These are phyloP conservation scores for Parauchenoglanis punctatus DNA, from an alignment of 2,797 vertebrate species.

Conservation along the genomic window DNA sequence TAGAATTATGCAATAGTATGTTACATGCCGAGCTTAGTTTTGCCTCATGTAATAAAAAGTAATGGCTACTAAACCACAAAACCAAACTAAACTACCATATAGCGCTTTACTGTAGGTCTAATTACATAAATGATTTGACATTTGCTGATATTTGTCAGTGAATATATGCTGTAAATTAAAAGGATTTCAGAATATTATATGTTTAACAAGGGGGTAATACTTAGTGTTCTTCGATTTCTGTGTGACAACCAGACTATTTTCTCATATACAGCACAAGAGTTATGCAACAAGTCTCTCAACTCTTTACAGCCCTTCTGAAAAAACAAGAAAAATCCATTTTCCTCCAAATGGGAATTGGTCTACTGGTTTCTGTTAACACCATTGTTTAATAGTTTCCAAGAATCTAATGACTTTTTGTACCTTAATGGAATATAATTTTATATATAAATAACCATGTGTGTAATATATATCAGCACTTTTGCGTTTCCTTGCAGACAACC, in stretches of 20 bases:
- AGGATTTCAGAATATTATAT: not conserved
- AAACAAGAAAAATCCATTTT: not conserved
- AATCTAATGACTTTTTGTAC: not conserved
- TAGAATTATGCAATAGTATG: slow-evolving; percentile 6
- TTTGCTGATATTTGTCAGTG: not conserved
- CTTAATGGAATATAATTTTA: not conserved
- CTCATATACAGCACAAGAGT: not conserved
- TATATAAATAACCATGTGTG: not conserved
- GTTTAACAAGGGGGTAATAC: not conserved
- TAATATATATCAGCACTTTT: not conserved
- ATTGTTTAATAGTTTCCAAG: not conserved
- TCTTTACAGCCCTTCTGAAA: not conserved
- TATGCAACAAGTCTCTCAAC: not conserved
- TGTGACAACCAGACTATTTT: not conserved
- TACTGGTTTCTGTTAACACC: not conserved
- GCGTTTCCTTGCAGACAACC: not conserved
- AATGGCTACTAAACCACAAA: slow-evolving; percentile 20
- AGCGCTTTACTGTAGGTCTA: not conserved
- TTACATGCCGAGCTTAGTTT: not conserved
- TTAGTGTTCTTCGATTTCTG: not conserved
- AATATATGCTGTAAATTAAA: not conserved
- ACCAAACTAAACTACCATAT: slow-evolving; percentile 10
- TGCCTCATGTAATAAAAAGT: slow-evolving; percentile 3
- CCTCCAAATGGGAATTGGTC: not conserved
- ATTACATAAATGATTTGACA: slow-evolving; percentile 5